These are phyloP conservation scores for Gephyroberyx darwinii DNA, from an alignment of 2,797 vertebrate species.

Conservation along the genomic window DNA sequence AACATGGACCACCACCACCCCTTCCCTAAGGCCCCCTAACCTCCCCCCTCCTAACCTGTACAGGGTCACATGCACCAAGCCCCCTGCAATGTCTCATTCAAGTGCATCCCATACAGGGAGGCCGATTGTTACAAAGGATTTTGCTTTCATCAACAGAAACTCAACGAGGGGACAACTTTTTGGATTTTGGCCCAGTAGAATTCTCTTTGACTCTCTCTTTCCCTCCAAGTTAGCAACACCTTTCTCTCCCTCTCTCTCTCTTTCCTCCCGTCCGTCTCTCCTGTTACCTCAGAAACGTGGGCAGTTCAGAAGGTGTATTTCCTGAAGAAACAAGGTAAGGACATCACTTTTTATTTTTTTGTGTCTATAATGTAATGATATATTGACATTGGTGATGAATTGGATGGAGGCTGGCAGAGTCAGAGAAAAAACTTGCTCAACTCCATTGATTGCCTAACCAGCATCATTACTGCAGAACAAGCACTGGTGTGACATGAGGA, in stretches of 20 bases:
- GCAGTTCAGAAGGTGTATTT: slow-evolving; percentile 61
- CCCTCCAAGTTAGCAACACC: slow-evolving; percentile 59
- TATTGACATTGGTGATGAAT: slow-evolving; percentile 39
- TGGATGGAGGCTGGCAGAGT: slow-evolving; percentile 33
- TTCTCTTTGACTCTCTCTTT: slow-evolving; percentile 71
- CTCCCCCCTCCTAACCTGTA: slow-evolving; percentile 32
- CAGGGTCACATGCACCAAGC: slow-evolving; percentile 62
- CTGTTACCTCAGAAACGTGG: slow-evolving; percentile 67
- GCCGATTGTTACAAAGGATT: slow-evolving; percentile 73
- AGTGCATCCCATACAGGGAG: slow-evolving; percentile 58
- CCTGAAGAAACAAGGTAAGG: slow-evolving; percentile 81
- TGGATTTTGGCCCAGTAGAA: slow-evolving; percentile 60
- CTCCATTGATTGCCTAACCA: slow-evolving; percentile 19
- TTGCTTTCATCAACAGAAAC: slow-evolving; percentile 84
- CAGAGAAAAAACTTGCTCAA: not conserved
- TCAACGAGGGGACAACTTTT: slow-evolving; percentile 70
- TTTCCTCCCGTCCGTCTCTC: slow-evolving; percentile 57
- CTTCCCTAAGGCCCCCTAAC: slow-evolving; percentile 41
- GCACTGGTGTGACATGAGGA: slow-evolving; percentile 23
- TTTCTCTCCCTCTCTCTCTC: slow-evolving; percentile 48
- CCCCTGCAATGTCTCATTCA: slow-evolving; percentile 67
- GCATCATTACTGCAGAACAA: slow-evolving; percentile 50
- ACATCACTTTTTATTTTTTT: slow-evolving; percentile 31
- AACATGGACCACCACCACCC: slow-evolving; percentile 46
- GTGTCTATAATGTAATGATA: slow-evolving; percentile 18